A percentile compares a stretch with the other conserved stretches of the same genome.
Conservation (phyloP, 1,140 invertebrate genomes). For the Drosophila prosaltans region DNA sequence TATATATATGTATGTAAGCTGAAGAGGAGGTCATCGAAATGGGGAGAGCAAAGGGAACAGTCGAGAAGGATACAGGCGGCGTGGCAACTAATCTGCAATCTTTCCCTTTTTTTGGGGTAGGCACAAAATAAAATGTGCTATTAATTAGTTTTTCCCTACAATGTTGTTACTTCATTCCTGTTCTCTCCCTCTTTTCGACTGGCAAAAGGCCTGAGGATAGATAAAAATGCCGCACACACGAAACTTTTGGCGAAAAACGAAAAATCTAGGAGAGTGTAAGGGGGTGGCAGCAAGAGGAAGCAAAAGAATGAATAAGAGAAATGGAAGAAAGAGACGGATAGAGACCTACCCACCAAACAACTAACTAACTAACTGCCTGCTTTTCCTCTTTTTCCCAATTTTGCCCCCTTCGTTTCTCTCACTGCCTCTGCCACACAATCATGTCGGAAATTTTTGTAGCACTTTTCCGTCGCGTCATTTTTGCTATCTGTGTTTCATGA, state of each 20-base stretch:
- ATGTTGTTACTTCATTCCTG: slow-evolving; percentile 5
- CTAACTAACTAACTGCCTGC: slow-evolving; percentile 7
- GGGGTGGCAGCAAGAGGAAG: neutral
- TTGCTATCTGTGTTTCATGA: slow-evolving; percentile 74
- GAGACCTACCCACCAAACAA: slow-evolving; percentile 14
- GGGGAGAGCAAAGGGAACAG: neutral
- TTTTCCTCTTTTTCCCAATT: neutral
- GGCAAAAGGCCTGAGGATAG: slow-evolving; percentile 57
- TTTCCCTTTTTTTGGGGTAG: slow-evolving; percentile 49
- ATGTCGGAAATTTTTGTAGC: slow-evolving; percentile 56
- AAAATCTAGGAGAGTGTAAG: neutral
- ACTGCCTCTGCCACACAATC: neutral
- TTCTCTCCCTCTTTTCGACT: slow-evolving; percentile 13
- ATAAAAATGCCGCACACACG: slow-evolving; percentile 56
- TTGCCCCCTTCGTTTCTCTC: too few species aligned
- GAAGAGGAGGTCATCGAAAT: neutral
- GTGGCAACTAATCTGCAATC: slow-evolving; percentile 44
- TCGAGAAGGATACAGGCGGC: neutral
- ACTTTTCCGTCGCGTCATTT: slow-evolving; percentile 56
- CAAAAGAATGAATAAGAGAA: neutral
- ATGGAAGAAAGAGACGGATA: slow-evolving; percentile 12
- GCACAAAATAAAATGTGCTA: slow-evolving; percentile 77
- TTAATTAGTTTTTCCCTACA: slow-evolving; percentile 76
- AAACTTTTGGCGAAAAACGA: too few species aligned
- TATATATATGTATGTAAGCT: neutral